These are phyloP conservation scores for Ctenicera cuprea DNA, from an alignment of 2,888 invertebrate species.

Conservation along the genomic window DNA sequence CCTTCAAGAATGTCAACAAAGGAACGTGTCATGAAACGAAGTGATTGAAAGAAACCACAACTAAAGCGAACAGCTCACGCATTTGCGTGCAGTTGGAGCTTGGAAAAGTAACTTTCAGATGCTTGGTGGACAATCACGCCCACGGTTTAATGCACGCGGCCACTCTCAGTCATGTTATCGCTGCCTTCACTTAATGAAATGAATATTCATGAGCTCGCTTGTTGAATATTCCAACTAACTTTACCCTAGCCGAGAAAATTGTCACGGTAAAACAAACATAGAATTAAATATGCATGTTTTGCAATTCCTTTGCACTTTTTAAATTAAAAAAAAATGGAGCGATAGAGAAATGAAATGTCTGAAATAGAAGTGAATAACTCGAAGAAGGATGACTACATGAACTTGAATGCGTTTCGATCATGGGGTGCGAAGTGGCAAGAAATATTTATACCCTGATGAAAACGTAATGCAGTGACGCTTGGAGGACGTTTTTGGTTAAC, in stretches of 20 bases:
- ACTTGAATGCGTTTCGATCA: too few relatives aligned
- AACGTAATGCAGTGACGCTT: too few relatives aligned
- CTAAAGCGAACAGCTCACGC: conserved; percentile 38
- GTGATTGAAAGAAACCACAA: conserved; percentile 29
- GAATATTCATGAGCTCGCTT: conserved; percentile 67
- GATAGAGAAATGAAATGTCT: background rate
- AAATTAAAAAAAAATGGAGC: background rate
- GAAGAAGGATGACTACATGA: too few relatives aligned
- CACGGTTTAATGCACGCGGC: conserved; percentile 61
- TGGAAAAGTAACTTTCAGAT: conserved; percentile 38
- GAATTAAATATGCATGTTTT: conserved; percentile 58
- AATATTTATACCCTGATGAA: too few relatives aligned
- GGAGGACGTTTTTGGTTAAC: too few relatives aligned
- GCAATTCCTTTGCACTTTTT: conserved; percentile 17
- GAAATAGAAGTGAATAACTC: too few relatives aligned
- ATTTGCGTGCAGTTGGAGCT: conserved; percentile 38
- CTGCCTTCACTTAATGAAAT: conserved; percentile 67
- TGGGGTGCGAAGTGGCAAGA: too few relatives aligned
- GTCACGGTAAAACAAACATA: conserved; percentile 61
- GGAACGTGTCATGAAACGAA: conserved; percentile 14
- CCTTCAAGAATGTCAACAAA: conserved; percentile 13
- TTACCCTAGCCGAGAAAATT: conserved; percentile 60
- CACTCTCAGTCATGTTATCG: conserved; percentile 62
- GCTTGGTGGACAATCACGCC: conserved; percentile 58
- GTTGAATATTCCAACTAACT: conserved; percentile 65